phyloP scores from a whole-genome alignment of 2,113 vertebrate species.

The Coptodon rendalli region DNA sequence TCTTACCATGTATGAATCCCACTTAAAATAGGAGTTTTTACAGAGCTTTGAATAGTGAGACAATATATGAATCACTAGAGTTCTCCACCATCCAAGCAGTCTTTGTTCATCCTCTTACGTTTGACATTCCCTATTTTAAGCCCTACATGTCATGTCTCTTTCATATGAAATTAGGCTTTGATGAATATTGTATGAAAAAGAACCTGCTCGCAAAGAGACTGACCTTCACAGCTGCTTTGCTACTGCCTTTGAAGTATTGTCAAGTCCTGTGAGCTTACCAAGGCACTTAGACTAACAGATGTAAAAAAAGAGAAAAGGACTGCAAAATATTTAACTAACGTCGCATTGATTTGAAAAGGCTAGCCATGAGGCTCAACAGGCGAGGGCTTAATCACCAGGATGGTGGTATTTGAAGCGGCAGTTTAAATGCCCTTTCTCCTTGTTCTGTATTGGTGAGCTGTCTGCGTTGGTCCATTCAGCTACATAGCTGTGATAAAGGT shows the following conservation, averaged over 20 bases:
- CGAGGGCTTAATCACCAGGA: conserved; percentile 39
- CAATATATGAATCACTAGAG: neutral
- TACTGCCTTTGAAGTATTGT: conserved; percentile 53
- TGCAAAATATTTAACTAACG: conserved; percentile 55
- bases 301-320: conserved; percentile 17
- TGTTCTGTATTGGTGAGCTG: conserved; percentile 62
- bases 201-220: conserved; percentile 46
- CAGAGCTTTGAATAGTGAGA: neutral
- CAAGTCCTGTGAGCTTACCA: conserved; percentile 38
- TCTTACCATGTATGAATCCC: neutral
- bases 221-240: conserved; percentile 60
- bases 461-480: conserved; percentile 43
- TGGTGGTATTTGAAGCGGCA: conserved; percentile 55
- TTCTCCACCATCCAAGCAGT: neutral
- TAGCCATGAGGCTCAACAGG: conserved; percentile 38
- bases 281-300: conserved; percentile 44
- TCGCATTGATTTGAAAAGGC: conserved; percentile 48
- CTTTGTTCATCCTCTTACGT: conserved; percentile 40
- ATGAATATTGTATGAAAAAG: conserved; percentile 70
- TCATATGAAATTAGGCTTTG: conserved; percentile 66
- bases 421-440: conserved; percentile 59
- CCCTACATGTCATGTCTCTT: conserved; percentile 50
- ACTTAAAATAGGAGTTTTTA: neutral
- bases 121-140: conserved; percentile 51
- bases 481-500: conserved; percentile 56